Conservation (phyloP, 2,113 vertebrate genomes). For the Grammomys surdaster region DNA sequence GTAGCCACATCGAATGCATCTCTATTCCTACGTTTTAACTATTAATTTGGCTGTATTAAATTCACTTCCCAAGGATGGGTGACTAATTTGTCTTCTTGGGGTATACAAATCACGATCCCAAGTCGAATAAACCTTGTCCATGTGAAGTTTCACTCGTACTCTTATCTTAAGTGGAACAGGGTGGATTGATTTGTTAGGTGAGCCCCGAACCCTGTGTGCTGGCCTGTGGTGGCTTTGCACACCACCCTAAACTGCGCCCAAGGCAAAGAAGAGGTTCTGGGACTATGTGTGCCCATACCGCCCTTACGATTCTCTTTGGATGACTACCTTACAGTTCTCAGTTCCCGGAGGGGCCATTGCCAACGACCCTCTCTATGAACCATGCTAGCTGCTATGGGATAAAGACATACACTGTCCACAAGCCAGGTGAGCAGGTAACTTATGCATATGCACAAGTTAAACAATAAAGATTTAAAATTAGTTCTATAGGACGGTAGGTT, state of each 20-base stretch:
- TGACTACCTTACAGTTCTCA: not conserved
- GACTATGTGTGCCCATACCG: accelerated
- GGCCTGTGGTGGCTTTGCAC: not conserved
- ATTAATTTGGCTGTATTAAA: not conserved
- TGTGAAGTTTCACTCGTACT: not conserved
- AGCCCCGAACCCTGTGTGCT: not conserved
- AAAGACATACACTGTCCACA: not conserved
- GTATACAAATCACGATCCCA: not conserved
- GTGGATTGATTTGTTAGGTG: not conserved
- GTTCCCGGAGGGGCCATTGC: not conserved
- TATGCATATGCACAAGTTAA: not conserved
- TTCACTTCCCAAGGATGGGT: not conserved
- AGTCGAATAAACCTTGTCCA: not conserved
- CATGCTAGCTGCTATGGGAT: not conserved
- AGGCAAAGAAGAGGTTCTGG: not conserved
- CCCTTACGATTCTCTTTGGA: not conserved
- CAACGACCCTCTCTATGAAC: not conserved
- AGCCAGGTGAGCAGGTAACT: not conserved
- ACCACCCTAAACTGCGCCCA: no score
- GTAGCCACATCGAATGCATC: not conserved
- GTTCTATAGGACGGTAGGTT: not conserved
- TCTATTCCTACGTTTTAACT: not conserved
- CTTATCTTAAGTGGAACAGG: not conserved
- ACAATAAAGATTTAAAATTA: not conserved
- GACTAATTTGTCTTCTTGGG: not conserved